Base-by-base conservation (phyloP, 2,113 vertebrate genomes). In the Stomatorhinus ivindoensis region DNA sequence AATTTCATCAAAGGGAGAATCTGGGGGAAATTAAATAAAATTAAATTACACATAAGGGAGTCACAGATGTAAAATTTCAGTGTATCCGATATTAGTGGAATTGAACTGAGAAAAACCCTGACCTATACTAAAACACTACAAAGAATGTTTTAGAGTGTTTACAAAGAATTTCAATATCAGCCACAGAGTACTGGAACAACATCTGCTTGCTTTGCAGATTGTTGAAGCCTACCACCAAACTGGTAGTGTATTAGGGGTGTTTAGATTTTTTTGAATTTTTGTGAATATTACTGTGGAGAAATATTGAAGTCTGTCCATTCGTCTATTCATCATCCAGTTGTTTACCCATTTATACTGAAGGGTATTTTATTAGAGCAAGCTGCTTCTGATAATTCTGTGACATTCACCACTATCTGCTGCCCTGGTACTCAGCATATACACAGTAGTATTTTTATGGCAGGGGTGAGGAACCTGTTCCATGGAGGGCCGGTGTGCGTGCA, bases 21-120 rank as follows among this genome's bases (percentile, higher is more conserved):
- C 42, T 84, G 51, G 31, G 19, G 39, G 48, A 80, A 69, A 86
- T 53, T 48, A 80, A 50, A 53, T 48, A 35, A 6, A 69, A 69
- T 89, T 76, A 86, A 84, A 87, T 47, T 46, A 21, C 80, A 65
- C 24, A 83, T 69, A 87, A 88, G 48, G n/a, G 61, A 53, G 85
- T 91, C 69, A 42, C 89, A 90, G 46, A 86, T 44, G 86, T 88
- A 44, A 83, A 21, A 86, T 89, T 87, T 88, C 3, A 42, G 53
- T 44, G 87, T 35, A 42, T 58, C 24, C 15, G 9, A 55, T 53
- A 35, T 80, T 47, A 2, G 35, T 35, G 13, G 15, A 47, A 15
- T 80, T 42, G 17, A 39, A 80, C 44, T 51, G 39, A 35, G 50
- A 39, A 19, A 24, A 39, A 10, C 11, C 8, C 44, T 73, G 90